These are phyloP conservation scores for Pachypsylla venusta DNA, from an alignment of 1,140 invertebrate genomes.

Conservation along the genomic window DNA sequence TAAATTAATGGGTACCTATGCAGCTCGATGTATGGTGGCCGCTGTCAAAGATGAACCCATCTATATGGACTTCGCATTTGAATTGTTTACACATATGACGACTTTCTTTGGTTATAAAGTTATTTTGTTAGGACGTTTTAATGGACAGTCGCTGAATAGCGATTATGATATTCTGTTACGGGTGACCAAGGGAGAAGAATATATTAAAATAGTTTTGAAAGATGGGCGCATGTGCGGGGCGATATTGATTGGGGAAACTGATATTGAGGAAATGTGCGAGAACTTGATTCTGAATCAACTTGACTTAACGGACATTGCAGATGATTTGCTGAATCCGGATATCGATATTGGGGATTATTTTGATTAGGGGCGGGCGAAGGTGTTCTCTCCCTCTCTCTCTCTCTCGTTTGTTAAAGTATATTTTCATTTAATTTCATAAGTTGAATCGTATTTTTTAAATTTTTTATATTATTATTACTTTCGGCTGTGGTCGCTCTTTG, in stretches of 20 bases:
- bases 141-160: slow-evolving; percentile 72
- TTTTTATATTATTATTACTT: too few species aligned
- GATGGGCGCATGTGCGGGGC: slow-evolving; percentile 80
- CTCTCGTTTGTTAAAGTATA: too few species aligned
- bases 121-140: slow-evolving; percentile 81
- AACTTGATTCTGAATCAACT: slow-evolving; percentile 93
- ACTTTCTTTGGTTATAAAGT: slow-evolving; percentile 91
- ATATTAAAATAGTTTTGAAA: slow-evolving; percentile 79
- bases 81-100: slow-evolving; percentile 93
- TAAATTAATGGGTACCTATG: slow-evolving; percentile 89
- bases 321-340: slow-evolving; percentile 84
- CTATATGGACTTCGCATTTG: slow-evolving; percentile 86
- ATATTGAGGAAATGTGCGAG: slow-evolving; percentile 95
- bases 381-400: too few species aligned
- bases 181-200: slow-evolving; percentile 68
- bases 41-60: slow-evolving; percentile 43
- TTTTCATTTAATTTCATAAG: too few species aligned
- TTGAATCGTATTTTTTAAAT: too few species aligned
- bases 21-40: slow-evolving; percentile 75
- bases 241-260: slow-evolving; percentile 90
- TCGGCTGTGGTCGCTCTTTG: too few species aligned
- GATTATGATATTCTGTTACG: slow-evolving; percentile 79
- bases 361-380: too few species aligned
- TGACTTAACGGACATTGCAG: slow-evolving; percentile 73
- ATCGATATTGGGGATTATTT: slow-evolving; percentile 99